These are phyloP conservation scores for Hippocampus guttulatus DNA, from an alignment of 2,113 vertebrate species.

Conservation along the genomic window DNA sequence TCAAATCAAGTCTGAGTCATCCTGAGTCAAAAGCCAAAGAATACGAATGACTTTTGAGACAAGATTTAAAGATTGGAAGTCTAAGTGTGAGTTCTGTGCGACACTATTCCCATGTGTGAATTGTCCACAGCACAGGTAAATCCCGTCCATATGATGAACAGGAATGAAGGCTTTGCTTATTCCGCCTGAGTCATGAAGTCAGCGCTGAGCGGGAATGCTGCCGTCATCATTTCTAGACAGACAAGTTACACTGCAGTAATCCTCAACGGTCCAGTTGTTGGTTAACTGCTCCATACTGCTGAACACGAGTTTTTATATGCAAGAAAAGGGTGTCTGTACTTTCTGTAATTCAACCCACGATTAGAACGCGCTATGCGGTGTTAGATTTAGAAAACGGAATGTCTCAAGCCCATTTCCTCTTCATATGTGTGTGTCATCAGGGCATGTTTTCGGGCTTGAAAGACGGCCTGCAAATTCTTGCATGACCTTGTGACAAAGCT, in stretches of 20 bases:
- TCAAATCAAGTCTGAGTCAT: not conserved
- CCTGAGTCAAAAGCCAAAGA: no score
- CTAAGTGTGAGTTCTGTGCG: constrained; percentile 23
- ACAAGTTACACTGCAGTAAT: constrained; percentile 49
- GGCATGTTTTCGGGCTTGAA: not conserved
- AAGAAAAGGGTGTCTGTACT: not conserved
- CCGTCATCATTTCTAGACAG: constrained; percentile 40
- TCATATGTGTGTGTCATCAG: not conserved
- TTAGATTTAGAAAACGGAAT: constrained; percentile 12
- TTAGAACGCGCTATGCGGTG: not conserved
- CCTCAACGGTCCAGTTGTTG: constrained; percentile 4
- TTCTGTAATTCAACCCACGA: not conserved
- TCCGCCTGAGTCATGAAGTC: constrained; percentile 51
- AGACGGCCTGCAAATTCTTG: constrained; percentile 11
- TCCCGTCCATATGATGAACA: constrained; percentile 63
- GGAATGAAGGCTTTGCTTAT: constrained; percentile 48
- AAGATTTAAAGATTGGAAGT: not conserved
- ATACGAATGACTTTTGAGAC: no score
- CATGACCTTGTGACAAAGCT: not conserved
- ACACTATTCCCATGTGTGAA: constrained; percentile 39
- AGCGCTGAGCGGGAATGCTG: constrained; percentile 47
- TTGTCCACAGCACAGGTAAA: constrained; percentile 60
- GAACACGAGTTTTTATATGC: constrained; percentile 1
- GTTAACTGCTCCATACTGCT: constrained; percentile 16
- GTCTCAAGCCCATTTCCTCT: constrained; percentile 14